phyloP scores from a whole-genome alignment of 2,888 invertebrate genomes.

The Phaonia tiefii region DNA sequence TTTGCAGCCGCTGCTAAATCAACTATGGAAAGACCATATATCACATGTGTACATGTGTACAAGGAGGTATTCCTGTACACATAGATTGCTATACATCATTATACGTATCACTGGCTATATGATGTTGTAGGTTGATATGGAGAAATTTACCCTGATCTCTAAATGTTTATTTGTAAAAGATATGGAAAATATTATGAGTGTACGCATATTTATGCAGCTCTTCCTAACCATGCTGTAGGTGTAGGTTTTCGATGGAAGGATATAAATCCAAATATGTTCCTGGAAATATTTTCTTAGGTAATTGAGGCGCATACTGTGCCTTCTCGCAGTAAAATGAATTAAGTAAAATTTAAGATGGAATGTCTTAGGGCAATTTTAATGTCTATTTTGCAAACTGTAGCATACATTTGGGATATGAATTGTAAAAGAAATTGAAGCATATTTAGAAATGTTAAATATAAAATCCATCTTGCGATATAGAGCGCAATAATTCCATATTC shows the following conservation, averaged over 20 bases:
- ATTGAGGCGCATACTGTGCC: background rate
- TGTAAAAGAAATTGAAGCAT: no score
- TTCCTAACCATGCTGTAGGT: background rate
- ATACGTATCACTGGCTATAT: background rate
- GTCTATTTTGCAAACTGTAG: background rate
- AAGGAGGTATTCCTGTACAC: background rate
- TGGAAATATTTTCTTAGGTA: background rate
- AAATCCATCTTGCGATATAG: no score
- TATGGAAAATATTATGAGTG: constrained; percentile 13
- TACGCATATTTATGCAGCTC: constrained; percentile 12
- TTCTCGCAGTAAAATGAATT: background rate
- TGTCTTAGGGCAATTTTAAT: background rate
- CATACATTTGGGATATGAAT: background rate
- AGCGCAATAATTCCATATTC: no score
- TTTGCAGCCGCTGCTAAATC: constrained; percentile 79
- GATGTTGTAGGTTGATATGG: background rate
- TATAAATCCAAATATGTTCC: background rate
- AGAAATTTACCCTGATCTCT: constrained; percentile 41
- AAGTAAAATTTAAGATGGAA: background rate
- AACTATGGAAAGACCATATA: constrained; percentile 74
- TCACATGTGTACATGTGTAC: constrained; percentile 66
- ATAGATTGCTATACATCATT: constrained; percentile 13
- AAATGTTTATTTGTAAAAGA: constrained; percentile 43
- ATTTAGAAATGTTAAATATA: no score
- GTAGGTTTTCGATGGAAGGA: background rate